Conservation (phyloP, 2,888 invertebrate species). For the Parthenolecanium corni region DNA sequence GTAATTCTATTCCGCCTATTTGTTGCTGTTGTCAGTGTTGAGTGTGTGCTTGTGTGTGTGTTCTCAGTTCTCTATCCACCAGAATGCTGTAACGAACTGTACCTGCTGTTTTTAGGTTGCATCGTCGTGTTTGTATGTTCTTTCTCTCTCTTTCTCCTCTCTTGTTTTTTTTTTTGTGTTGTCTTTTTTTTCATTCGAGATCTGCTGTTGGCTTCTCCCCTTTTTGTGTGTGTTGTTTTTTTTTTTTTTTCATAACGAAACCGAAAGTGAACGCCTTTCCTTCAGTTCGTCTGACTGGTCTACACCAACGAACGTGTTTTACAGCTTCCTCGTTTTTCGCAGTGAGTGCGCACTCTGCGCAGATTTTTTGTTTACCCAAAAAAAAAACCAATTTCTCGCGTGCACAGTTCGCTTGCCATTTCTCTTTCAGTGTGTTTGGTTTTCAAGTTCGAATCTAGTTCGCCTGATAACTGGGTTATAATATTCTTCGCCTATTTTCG, state of each 20-base stretch:
- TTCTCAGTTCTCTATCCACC: not conserved
- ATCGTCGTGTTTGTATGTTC: slow-evolving; percentile 23
- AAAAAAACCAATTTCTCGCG: too few species aligned
- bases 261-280: slow-evolving; percentile 27
- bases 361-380: slow-evolving; percentile 14
- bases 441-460: too few species aligned
- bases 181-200: not conserved
- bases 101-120: slow-evolving; percentile 28
- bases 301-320: slow-evolving; percentile 21
- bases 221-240: too few species aligned
- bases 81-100: slow-evolving; percentile 28
- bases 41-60: not conserved
- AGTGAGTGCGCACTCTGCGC: too few species aligned
- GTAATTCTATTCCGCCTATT: slow-evolving; percentile 29
- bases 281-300: slow-evolving; percentile 24
- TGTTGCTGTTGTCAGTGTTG: slow-evolving; percentile 8
- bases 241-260: too few species aligned
- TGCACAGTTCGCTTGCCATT: not conserved
- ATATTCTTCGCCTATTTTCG: not conserved
- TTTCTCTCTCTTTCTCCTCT: not conserved
- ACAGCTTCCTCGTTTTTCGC: slow-evolving; percentile 22
- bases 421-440: not conserved
- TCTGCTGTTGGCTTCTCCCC: slow-evolving; percentile 9
- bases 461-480: not conserved
- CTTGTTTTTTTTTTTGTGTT: too few species aligned